Evolutionary conservation across 2,888 invertebrate genomes (phyloP).

Genomic region (Germaria angustata): DNA sequence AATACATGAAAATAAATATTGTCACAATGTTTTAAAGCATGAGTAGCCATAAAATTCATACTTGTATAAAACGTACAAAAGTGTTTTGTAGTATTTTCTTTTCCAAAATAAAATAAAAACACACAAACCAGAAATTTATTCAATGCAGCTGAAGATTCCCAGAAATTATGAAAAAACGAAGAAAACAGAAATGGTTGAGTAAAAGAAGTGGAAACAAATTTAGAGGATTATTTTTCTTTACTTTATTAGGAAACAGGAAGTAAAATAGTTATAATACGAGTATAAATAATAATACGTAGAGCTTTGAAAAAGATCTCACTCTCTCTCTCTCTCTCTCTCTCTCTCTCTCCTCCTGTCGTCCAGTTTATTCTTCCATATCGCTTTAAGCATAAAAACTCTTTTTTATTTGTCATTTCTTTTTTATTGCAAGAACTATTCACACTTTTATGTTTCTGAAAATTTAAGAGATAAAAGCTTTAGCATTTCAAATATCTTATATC

Average conservation of each 20-base stretch:
- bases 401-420: neutral
- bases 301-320: conserved; percentile 9
- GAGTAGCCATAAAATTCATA: neutral
- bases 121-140: neutral
- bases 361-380: neutral
- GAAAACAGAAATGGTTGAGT: neutral
- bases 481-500: conserved; percentile 44
- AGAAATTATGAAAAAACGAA: neutral
- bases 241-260: conserved; percentile 40
- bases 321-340: neutral
- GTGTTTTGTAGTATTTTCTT: conserved; percentile 54
- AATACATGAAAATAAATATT: conserved; percentile 10
- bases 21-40: conserved; percentile 28
- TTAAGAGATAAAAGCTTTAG: conserved; percentile 24
- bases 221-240: neutral
- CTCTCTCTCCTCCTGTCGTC: neutral
- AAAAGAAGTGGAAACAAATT: neutral
- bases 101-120: conserved; percentile 1
- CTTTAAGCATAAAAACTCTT: conserved; percentile 3
- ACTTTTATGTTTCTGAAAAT: neutral
- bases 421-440: neutral
- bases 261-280: conserved; percentile 25
- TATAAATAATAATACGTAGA: conserved; percentile 25
- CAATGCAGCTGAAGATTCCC: no score
- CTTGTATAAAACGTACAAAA: conserved; percentile 8